phyloP scores from a whole-genome alignment of 2,797 vertebrate genomes.

The Chromobotia macracanthus region DNA sequence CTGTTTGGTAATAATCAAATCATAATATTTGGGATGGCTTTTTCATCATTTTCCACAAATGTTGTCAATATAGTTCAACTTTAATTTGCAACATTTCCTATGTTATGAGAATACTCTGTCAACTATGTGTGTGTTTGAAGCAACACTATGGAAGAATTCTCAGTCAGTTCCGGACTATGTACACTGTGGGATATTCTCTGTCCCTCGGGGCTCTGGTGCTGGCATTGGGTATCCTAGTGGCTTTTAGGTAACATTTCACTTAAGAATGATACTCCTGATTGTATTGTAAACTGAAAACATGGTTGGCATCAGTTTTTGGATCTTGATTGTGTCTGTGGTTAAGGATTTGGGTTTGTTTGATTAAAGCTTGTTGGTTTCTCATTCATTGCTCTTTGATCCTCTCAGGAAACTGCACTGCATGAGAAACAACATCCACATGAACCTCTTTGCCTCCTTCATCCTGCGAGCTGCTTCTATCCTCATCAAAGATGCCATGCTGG shows the following conservation, averaged over 20 bases:
- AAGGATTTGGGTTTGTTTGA: neutral
- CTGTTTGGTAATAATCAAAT: too few relatives aligned
- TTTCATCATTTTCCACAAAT: too few relatives aligned
- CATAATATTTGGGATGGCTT: too few relatives aligned
- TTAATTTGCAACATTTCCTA: neutral
- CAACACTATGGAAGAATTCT: constrained; percentile 79
- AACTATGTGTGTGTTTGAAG: constrained; percentile 58
- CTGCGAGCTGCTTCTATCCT: constrained; percentile 86
- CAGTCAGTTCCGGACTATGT: constrained; percentile 79
- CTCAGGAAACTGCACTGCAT: constrained; percentile 87
- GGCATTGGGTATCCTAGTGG: constrained; percentile 83
- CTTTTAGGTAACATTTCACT: constrained; percentile 81
- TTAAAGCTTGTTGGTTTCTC: neutral
- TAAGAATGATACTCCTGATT: neutral
- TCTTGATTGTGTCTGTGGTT: neutral
- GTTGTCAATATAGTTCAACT: too few relatives aligned
- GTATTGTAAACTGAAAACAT: constrained; percentile 7
- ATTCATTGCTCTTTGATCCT: neutral
- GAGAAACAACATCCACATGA: constrained; percentile 92
- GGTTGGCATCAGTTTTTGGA: neutral
- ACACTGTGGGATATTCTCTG: constrained; percentile 89
- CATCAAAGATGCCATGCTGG: constrained; percentile 84
- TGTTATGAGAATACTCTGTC: neutral
- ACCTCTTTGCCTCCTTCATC: constrained; percentile 89
- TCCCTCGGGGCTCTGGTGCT: constrained; percentile 84